Base-by-base conservation (phyloP, 2,113 vertebrate species). In the Eublepharis macularius region DNA sequence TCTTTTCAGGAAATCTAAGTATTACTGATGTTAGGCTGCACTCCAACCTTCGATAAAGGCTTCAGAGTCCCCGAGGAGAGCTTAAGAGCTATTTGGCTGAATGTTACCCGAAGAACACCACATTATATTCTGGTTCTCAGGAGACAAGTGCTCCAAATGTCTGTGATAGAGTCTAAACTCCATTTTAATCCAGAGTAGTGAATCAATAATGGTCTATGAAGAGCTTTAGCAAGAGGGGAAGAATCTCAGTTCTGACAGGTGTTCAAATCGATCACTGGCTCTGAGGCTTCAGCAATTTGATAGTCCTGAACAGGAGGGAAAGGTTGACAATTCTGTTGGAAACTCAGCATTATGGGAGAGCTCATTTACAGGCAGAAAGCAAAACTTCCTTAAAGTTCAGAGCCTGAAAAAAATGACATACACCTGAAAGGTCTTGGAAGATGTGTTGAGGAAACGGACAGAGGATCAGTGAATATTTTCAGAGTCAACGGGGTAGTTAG, bases 161-260 rank as follows among this genome's bases (percentile, higher is more conserved):
- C 14, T 45, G 43, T 73, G 77, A 86, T 51, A 34, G 21, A 86
- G 41, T 80, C 63, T 80, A 80, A 86, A 43, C 69, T 39, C 69
- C n/a, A 16, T 74, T 80, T 80, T 86, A 86, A 80, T 80, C 69
- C 69, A 86, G 68, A 65, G 68, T 63, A 41, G 54, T n/a, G 54
- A 49, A 74, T 86, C 77, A 80, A 74, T 86, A 74, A 49, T 1
- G 4, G 54, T 74, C 41, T 80, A 77, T 80, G 43, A 49, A 79
- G 60, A 74, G 57, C 68, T 74, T 74, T 80, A 47, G 45, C 43
- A 80, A 80, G 41, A 80, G 51, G 63, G n/a, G n/a, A 63, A 80
- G 51, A 51, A 80, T 39, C 36, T 26, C 7, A 34, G n/a, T 29
- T 39, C 77, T 80, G 77, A 80, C 69, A 60, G 43, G 43, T 2